Evolutionary conservation across 2,888 invertebrate species (phyloP), one percentile per base, ranked within the genome.

Genomic region (Scaptomyza flava): DNA sequence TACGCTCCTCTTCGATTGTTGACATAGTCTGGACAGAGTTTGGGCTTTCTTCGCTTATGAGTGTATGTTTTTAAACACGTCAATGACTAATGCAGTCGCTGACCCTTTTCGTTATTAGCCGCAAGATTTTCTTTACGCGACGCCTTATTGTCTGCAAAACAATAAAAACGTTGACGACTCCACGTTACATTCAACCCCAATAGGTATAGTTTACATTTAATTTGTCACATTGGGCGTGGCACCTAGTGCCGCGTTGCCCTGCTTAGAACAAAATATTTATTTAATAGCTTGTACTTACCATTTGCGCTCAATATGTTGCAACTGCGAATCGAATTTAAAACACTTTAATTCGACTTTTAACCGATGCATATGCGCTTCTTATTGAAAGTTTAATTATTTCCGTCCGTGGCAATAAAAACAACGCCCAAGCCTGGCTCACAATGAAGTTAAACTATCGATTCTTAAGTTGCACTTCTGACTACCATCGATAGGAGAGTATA

Each of bases 1-100:
- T 91, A 81, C 93, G 93, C 80, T 95, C 94, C 79, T 95, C 94
- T 89, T 94, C 93, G 91, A 94, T 91, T 91, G 94, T 93, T 92
- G 94, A 94, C 94, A 95, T 95, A 90, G 86, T 90, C 87, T 75
- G 65, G 63, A 68, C 77, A 72, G 27, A 33, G 41, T 65, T 43
- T 59, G 23, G 14, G 7, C 20, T 30, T 52, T 31, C 33, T 62
- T 52, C 48, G 45, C 43, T 70, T 66, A 33, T 58, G 65, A 65
- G 51, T 69, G 53, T 77, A 47, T 75, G 48, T 53, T 61, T 45
- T 23, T 23, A 23, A 23, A 61, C 23, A 23, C n/a, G 54, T 50
- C 61, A 52, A 27, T 69, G 62, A 72, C 58, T 61, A 60, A 52
- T 61, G 12, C 45, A 66, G 75, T 76, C 73, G 71, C 62, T 71